A percentile compares a stretch with the other conserved stretches of the same genome.
phyloP scores from a whole-genome alignment of 2,888 invertebrate species.

The Cerastis leucographa region DNA sequence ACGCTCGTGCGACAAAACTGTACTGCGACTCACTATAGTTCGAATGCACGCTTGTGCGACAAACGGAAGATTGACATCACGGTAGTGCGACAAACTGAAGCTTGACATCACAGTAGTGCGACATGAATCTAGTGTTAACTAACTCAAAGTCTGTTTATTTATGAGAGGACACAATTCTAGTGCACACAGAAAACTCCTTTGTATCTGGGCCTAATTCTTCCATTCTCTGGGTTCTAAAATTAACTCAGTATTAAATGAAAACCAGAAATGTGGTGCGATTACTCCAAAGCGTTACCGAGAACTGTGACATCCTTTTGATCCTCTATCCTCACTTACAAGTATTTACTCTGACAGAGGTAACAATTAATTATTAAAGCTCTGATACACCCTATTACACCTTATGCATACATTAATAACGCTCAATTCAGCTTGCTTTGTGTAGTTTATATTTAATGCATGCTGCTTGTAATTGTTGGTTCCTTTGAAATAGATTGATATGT shows the following conservation, averaged over 20 bases:
- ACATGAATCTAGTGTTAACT: too few species aligned
- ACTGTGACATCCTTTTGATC: conserved; percentile 17
- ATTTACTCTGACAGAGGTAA: conserved; percentile 34
- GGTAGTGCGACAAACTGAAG: too few species aligned
- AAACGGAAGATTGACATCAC: too few species aligned
- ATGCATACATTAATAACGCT: conserved; percentile 10
- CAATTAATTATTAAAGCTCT: conserved; percentile 43
- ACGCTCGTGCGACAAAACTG: too few species aligned
- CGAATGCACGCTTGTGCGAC: too few species aligned
- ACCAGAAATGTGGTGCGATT: background rate
- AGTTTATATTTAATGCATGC: conserved; percentile 47
- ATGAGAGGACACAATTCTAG: too few species aligned
- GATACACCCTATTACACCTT: conserved; percentile 30
- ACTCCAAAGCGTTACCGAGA: background rate
- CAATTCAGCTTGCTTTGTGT: conserved; percentile 32
- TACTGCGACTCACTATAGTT: too few species aligned
- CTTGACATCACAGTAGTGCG: too few species aligned
- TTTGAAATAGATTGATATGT: conserved; percentile 20
- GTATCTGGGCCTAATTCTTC: background rate
- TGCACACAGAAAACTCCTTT: background rate
- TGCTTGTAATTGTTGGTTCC: conserved; percentile 27
- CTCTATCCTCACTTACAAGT: conserved; percentile 14
- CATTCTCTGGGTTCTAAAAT: background rate
- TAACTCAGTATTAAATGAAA: background rate
- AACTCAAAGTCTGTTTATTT: too few species aligned